A percentile compares a stretch with the other conserved stretches of the same genome.
Evolutionary conservation across 1,140 invertebrate species (phyloP).

Genomic region (Euschistus heros): DNA sequence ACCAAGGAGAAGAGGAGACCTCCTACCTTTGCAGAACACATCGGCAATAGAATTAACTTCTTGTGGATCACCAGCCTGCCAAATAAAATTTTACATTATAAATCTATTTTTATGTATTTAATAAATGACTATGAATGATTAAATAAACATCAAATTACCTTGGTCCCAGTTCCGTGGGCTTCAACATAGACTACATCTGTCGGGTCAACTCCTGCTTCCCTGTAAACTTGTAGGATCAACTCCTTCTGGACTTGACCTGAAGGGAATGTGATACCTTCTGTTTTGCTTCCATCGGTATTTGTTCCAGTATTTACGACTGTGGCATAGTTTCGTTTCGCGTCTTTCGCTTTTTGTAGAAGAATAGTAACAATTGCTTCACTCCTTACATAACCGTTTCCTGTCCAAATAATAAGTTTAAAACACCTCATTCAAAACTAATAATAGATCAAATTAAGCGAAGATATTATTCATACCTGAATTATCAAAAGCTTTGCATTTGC

Average conservation of each 20-base stretch:
- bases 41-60: conserved; percentile 89
- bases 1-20: conserved; percentile 73
- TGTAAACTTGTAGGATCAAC: conserved; percentile 76
- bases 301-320: conserved; percentile 72
- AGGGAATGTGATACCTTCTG: conserved; percentile 83
- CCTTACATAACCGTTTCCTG: conserved; percentile 78
- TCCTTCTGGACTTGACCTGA: conserved; percentile 73
- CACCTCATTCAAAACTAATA: too few relatives aligned
- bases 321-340: conserved; percentile 73
- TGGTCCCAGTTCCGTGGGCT: conserved; percentile 92
- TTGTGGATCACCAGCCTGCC: conserved; percentile 76
- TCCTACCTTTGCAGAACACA: conserved; percentile 78
- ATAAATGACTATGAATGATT: too few relatives aligned
- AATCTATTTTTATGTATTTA: too few relatives aligned
- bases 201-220: conserved; percentile 70
- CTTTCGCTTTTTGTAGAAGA: conserved; percentile 63
- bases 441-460: not conserved
- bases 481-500: conserved; percentile 86
- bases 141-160: conserved; percentile 38
- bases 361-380: conserved; percentile 77
- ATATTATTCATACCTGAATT: conserved; percentile 46
- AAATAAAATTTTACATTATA: not conserved
- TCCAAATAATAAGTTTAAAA: not conserved
- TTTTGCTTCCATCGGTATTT: conserved; percentile 85
- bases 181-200: conserved; percentile 77